Percentiles rank a stretch among this genome's conserved stretches.
These are phyloP conservation scores for Tachystola acroxantha DNA, from an alignment of 2,888 invertebrate genomes.

Conservation along the genomic window DNA sequence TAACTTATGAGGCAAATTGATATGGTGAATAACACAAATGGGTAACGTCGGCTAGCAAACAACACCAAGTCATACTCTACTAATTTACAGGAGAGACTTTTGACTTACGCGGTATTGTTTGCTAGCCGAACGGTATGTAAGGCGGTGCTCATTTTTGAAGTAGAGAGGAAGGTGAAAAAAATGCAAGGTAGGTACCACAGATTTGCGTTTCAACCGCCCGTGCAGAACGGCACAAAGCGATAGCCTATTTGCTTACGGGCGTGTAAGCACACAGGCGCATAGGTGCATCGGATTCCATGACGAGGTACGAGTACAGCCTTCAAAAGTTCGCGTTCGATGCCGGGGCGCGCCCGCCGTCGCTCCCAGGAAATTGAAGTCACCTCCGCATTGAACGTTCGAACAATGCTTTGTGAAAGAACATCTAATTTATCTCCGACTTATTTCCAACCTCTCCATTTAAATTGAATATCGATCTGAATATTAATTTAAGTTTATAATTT, in stretches of 20 bases:
- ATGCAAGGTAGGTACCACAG: too few species aligned
- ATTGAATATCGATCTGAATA: constrained; percentile 65
- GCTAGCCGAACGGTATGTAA: too few species aligned
- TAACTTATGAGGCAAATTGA: too few species aligned
- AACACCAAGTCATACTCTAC: too few species aligned
- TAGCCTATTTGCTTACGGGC: constrained; percentile 60
- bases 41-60: too few species aligned
- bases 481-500: constrained; percentile 10
- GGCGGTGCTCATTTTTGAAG: too few species aligned
- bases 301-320: constrained; percentile 47
- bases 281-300: constrained; percentile 64
- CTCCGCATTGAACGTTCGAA: constrained; percentile 53
- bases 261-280: constrained; percentile 52
- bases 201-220: constrained; percentile 18
- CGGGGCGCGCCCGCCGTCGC: constrained; percentile 39
- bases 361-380: constrained; percentile 76
- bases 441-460: constrained; percentile 57
- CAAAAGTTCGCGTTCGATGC: constrained; percentile 62
- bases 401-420: constrained; percentile 74
- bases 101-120: too few species aligned
- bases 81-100: too few species aligned
- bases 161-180: too few species aligned
- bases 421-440: constrained; percentile 70
- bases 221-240: constrained; percentile 30
- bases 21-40: too few species aligned